These are phyloP conservation scores for Chaetura pelagica DNA, from an alignment of 2,113 vertebrate species.

Conservation along the genomic window DNA sequence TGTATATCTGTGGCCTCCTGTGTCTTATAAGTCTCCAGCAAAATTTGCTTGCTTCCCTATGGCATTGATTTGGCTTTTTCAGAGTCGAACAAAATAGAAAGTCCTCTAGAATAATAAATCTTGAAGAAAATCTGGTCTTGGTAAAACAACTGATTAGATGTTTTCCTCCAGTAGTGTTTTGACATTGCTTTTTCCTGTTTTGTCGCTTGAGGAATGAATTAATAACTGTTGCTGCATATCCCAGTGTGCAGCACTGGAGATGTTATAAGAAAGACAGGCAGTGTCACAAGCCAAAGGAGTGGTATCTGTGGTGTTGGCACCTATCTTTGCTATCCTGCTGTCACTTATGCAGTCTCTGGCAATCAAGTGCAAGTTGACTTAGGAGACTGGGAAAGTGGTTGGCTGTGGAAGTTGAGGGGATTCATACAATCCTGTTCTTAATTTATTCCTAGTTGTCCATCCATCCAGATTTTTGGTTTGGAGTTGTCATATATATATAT, in stretches of 20 bases:
- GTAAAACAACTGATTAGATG: background rate
- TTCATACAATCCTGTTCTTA: background rate
- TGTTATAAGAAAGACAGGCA: background rate
- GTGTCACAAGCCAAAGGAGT: background rate
- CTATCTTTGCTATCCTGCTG: background rate
- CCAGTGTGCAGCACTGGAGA: background rate
- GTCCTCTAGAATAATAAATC: background rate
- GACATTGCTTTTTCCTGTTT: background rate
- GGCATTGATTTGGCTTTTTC: background rate
- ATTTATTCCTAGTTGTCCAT: background rate
- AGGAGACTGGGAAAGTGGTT: background rate
- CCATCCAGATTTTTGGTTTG: background rate
- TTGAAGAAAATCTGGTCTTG: background rate
- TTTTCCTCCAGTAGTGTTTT: background rate
- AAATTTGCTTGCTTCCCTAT: background rate
- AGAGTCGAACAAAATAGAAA: background rate
- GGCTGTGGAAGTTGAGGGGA: background rate
- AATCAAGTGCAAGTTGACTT: background rate
- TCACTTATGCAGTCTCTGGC: background rate
- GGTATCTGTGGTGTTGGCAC: background rate
- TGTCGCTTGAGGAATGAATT: constrained; percentile 17
- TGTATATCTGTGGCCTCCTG: background rate
- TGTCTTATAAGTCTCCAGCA: background rate
- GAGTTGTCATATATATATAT: background rate
- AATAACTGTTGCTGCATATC: background rate